phyloP scores from a whole-genome alignment of 2,113 vertebrate genomes.

The Caretta caretta region DNA sequence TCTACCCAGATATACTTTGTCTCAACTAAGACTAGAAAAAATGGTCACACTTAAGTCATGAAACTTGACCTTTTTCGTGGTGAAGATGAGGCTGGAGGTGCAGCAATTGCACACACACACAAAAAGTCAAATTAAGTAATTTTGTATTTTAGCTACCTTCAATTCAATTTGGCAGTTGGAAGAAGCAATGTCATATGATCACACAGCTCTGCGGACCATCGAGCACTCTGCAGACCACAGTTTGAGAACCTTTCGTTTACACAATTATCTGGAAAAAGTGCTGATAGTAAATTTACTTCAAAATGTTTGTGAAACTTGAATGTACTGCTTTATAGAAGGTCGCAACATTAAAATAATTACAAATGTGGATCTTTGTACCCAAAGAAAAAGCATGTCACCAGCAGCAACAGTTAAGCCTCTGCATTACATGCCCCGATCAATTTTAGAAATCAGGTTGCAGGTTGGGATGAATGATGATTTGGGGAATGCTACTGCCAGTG shows the following conservation, averaged over 20 bases:
- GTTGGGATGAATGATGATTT: neutral
- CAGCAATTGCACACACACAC: neutral
- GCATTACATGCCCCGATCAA: neutral
- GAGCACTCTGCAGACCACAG: neutral
- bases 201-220: neutral
- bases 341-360: neutral
- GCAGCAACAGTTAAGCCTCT: neutral
- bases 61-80: neutral
- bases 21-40: too few species aligned
- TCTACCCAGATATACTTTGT: too few species aligned
- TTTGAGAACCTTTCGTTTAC: neutral
- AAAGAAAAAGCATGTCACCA: neutral
- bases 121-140: neutral
- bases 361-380: neutral
- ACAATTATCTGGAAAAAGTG: neutral
- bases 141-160: neutral
- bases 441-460: neutral
- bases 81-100: neutral
- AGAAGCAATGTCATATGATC: neutral
- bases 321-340: neutral
- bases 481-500: rapidly evolving
- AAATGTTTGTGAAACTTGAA: too few species aligned
- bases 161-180: neutral
- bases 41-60: neutral
- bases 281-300: neutral